Conservation (phyloP, 2,113 vertebrate genomes). For the Trogon surrucura region DNA sequence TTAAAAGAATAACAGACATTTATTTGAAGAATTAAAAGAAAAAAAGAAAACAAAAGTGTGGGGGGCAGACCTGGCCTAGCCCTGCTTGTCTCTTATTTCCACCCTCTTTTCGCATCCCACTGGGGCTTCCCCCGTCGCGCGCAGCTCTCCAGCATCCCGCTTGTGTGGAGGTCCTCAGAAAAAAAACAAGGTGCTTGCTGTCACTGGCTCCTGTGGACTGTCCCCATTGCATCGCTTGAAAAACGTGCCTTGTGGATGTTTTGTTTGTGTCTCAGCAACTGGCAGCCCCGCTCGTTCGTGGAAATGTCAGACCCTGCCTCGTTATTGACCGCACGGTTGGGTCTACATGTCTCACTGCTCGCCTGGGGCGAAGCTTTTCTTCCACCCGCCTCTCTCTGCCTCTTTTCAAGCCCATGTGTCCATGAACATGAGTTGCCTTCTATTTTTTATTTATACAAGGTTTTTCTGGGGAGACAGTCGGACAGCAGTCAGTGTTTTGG, state of each 20-base stretch:
- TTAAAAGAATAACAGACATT: not conserved
- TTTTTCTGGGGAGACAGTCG: not conserved
- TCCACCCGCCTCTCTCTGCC: not conserved
- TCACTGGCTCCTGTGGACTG: not conserved
- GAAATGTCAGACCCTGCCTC: constrained; percentile 60
- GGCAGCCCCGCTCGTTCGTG: constrained; percentile 58
- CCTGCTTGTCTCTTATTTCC: not conserved
- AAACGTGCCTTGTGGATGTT: constrained; percentile 32
- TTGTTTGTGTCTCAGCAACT: constrained; percentile 60
- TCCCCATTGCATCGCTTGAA: constrained; percentile 11
- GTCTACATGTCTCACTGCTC: not conserved
- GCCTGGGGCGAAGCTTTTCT: constrained; percentile 60
- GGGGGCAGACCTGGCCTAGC: not conserved
- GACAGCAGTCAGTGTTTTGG: not conserved
- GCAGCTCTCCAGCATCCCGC: not conserved
- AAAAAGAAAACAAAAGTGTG: not conserved
- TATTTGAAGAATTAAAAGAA: not conserved
- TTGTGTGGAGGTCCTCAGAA: not conserved
- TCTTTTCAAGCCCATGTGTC: not conserved
- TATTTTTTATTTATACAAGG: not conserved
- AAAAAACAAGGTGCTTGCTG: not conserved
- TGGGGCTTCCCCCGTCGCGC: fast-evolving
- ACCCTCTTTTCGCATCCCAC: not conserved
- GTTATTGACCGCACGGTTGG: constrained; percentile 44
- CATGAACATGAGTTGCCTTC: not conserved